phyloP scores from a whole-genome alignment of 2,797 vertebrate species.

The Jordanella pulchra region DNA sequence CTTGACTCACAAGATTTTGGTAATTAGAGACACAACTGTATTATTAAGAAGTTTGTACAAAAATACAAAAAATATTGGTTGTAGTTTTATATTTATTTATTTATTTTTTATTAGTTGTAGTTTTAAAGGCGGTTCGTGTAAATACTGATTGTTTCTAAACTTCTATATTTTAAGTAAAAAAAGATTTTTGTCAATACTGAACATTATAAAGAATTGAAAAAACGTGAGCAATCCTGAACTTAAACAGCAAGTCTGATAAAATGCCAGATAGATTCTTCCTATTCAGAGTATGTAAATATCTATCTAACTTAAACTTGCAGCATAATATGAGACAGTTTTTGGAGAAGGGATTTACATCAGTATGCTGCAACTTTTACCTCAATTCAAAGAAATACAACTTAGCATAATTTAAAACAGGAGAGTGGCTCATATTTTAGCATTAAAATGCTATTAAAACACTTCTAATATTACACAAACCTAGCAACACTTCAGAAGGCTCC shows the following conservation, averaged over 20 bases:
- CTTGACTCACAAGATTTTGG: not conserved
- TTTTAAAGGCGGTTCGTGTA: too few relatives aligned
- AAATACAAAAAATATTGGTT: not conserved
- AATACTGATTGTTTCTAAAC: too few relatives aligned
- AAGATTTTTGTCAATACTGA: too few relatives aligned
- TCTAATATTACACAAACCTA: not conserved
- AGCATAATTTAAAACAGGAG: not conserved
- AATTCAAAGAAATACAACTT: slow-evolving; percentile 1
- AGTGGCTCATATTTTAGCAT: not conserved
- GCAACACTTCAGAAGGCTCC: too few relatives aligned
- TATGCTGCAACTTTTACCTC: not conserved
- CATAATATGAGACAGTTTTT: not conserved
- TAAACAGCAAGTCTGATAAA: too few relatives aligned
- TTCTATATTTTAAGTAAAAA: too few relatives aligned
- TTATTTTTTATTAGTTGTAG: not conserved
- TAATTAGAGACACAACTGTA: not conserved
- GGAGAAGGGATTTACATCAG: not conserved
- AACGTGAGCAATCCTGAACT: too few relatives aligned
- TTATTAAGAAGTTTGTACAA: not conserved
- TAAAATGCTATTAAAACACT: not conserved
- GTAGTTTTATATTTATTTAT: too few relatives aligned
- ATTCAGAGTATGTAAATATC: not conserved
- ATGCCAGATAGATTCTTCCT: too few relatives aligned
- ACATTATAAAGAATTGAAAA: too few relatives aligned
- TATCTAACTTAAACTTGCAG: not conserved